Conservation (phyloP, 1,140 invertebrate genomes). For the Halictus rubicundus region DNA sequence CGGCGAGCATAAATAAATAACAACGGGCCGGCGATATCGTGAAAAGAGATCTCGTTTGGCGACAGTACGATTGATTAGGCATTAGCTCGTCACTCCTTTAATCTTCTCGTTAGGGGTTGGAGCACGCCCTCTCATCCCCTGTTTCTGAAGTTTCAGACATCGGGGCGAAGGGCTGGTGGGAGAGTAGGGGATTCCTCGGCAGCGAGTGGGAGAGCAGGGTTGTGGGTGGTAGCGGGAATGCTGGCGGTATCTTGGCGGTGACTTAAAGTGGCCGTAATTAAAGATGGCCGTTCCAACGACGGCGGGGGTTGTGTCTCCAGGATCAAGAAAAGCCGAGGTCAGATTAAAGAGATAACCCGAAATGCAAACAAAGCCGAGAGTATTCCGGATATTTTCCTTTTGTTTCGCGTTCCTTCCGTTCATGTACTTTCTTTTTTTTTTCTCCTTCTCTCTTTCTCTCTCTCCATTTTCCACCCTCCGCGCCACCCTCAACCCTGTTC, state of each 20-base stretch:
- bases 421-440: not conserved
- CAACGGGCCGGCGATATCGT: not conserved
- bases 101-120: constrained; percentile 32
- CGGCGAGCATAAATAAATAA: too few species aligned
- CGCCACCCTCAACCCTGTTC: not conserved
- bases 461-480: not conserved
- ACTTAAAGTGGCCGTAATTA: constrained; percentile 51
- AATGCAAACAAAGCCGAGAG: constrained; percentile 18
- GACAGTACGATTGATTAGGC: constrained; percentile 19
- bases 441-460: too few species aligned
- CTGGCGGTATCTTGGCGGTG: constrained; percentile 18
- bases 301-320: not conserved
- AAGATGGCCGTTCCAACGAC: constrained; percentile 29
- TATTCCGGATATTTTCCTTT: constrained; percentile 10
- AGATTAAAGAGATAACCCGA: constrained; percentile 40
- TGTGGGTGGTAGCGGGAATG: not conserved
- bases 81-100: constrained; percentile 31
- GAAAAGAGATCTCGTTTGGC: not conserved
- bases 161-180: not conserved
- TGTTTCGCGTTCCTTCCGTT: not conserved
- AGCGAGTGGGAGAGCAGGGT: too few species aligned
- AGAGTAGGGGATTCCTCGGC: not conserved
- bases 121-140: constrained; percentile 1
- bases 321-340: constrained; percentile 7
- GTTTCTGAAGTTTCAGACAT: constrained; percentile 14